A percentile compares a stretch with the other conserved stretches of the same genome.
Evolutionary conservation across 1,140 invertebrate genomes (phyloP).

Genomic region (Brachystomella parvula): DNA sequence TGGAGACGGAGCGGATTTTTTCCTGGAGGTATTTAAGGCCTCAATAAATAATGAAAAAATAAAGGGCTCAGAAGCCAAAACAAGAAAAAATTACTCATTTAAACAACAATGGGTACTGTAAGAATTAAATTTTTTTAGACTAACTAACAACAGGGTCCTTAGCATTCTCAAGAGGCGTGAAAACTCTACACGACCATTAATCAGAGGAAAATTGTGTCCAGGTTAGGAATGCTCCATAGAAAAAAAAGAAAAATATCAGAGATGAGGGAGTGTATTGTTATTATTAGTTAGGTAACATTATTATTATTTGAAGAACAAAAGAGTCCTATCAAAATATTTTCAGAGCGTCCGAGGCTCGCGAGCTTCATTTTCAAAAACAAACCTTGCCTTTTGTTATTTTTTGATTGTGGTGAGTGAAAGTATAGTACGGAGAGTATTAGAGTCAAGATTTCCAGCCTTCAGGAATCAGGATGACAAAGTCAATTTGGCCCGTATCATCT

Average conservation of each 20-base stretch:
- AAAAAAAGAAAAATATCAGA: neutral
- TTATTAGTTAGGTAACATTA: neutral
- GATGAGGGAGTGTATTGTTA: no score
- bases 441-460: no score
- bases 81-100: neutral
- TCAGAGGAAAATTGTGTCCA: neutral
- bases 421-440: no score
- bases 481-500: no score
- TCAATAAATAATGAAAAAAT: neutral
- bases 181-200: conserved; percentile 11
- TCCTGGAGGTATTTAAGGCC: neutral
- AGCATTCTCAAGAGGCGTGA: neutral
- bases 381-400: no score
- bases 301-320: neutral
- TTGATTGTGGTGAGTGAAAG: no score
- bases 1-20: neutral
- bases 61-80: neutral
- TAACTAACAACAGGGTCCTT: neutral
- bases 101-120: neutral
- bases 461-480: no score
- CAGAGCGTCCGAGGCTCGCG: neutral
- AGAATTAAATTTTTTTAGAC: neutral
- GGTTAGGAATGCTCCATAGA: neutral
- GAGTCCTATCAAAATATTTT: conserved; percentile 10
- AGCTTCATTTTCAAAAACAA: neutral